Conservation (phyloP, 2,888 invertebrate species). For the Notocelia uddmanniana region DNA sequence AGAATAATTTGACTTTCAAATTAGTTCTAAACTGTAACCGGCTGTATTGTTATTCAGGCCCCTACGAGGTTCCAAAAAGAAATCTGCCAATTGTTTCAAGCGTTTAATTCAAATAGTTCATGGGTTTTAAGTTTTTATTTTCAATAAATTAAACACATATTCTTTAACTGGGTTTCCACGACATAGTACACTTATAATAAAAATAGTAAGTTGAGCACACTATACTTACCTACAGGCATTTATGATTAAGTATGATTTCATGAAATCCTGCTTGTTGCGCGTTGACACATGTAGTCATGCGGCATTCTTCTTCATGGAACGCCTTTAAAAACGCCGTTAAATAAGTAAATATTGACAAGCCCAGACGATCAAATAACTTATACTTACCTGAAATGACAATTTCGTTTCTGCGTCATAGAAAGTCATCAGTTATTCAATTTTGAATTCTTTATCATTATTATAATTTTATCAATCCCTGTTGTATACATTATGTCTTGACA, state of each 20-base stretch:
- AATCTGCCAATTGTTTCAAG: neutral
- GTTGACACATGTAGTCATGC: neutral
- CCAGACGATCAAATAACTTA: neutral
- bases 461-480: conserved; percentile 49
- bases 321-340: neutral
- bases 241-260: neutral
- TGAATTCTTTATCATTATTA: neutral
- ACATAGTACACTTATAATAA: neutral
- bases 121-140: neutral
- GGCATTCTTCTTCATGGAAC: neutral
- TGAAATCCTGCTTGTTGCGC: neutral
- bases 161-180: neutral
- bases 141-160: neutral
- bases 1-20: neutral
- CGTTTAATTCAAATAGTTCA: neutral
- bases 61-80: conserved; percentile 4
- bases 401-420: neutral
- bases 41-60: neutral
- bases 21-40: neutral
- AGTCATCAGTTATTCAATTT: neutral
- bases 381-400: neutral
- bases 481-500: conserved; percentile 67
- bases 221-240: neutral
- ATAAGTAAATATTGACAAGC: neutral
- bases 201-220: neutral